A percentile compares a stretch with the other conserved stretches of the same genome.
Evolutionary conservation across 2,797 vertebrate genomes (phyloP).

Genomic region (Gorsachius magnificus): DNA sequence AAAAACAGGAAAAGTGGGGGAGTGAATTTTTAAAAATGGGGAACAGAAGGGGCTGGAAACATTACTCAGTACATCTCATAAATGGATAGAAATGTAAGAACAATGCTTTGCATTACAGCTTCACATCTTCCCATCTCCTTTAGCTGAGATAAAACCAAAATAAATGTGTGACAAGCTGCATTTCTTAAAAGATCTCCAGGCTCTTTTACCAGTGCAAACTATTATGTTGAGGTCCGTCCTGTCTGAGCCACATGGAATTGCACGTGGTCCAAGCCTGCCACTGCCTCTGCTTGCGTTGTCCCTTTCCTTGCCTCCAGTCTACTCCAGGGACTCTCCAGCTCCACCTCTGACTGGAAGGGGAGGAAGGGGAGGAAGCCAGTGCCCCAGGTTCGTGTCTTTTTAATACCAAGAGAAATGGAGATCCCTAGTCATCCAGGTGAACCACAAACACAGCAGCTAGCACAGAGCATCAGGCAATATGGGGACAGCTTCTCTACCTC

Average conservation of each 20-base stretch:
- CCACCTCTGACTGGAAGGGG: neutral
- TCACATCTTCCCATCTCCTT: neutral
- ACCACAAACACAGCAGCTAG: neutral
- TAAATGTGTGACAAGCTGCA: neutral
- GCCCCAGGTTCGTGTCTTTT: neutral
- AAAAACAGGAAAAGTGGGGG: neutral
- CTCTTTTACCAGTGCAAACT: neutral
- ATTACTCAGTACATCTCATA: neutral
- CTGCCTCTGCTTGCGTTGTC: neutral
- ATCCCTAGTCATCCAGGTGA: neutral
- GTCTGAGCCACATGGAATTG: neutral
- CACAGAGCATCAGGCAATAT: neutral
- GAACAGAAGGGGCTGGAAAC: neutral
- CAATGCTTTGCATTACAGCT: neutral
- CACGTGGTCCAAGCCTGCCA: accelerated
- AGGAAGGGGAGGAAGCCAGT: neutral
- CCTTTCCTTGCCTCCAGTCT: neutral
- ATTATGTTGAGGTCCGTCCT: neutral
- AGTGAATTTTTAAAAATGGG: neutral
- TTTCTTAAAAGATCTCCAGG: neutral
- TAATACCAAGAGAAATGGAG: neutral
- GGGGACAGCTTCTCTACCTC: neutral
- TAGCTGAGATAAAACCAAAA: neutral
- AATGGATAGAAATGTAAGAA: neutral
- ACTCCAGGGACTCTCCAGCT: neutral